phyloP scores from a whole-genome alignment of 2,113 vertebrate species.

The Vidua macroura region DNA sequence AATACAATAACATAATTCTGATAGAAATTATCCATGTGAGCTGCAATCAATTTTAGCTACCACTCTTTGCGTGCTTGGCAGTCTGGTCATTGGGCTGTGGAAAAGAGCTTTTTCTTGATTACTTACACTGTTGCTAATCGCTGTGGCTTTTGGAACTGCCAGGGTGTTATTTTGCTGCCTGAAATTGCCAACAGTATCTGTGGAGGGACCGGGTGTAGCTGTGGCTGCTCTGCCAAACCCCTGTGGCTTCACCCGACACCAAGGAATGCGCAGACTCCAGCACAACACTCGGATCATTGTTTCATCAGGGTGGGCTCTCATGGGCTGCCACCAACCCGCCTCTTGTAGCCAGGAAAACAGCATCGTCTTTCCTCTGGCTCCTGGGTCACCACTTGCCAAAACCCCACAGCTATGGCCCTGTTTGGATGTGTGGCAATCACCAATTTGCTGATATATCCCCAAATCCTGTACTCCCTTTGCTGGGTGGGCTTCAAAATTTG shows the following conservation, averaged over 20 bases:
- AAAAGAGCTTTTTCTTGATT: slow-evolving; percentile 65
- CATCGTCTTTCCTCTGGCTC: background rate
- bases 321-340: background rate
- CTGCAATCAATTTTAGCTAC: slow-evolving; percentile 58
- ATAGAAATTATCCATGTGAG: slow-evolving; percentile 56
- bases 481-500: background rate
- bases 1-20: slow-evolving; percentile 44
- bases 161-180: slow-evolving; percentile 9
- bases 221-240: slow-evolving; percentile 60
- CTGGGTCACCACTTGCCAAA: background rate
- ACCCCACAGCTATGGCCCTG: accelerated
- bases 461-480: background rate
- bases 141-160: slow-evolving; percentile 60
- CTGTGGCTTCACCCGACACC: slow-evolving; percentile 56
- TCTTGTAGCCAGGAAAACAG: background rate
- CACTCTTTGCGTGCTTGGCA: slow-evolving; percentile 40
- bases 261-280: slow-evolving; percentile 55
- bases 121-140: slow-evolving; percentile 43
- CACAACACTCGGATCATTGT: slow-evolving; percentile 6
- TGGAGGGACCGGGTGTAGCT: slow-evolving; percentile 38
- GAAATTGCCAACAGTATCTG: background rate
- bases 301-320: background rate
- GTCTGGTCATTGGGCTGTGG: slow-evolving; percentile 48
- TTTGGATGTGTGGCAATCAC: background rate
- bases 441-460: background rate